Conservation (phyloP, 2,113 vertebrate species). For the Caretta caretta region DNA sequence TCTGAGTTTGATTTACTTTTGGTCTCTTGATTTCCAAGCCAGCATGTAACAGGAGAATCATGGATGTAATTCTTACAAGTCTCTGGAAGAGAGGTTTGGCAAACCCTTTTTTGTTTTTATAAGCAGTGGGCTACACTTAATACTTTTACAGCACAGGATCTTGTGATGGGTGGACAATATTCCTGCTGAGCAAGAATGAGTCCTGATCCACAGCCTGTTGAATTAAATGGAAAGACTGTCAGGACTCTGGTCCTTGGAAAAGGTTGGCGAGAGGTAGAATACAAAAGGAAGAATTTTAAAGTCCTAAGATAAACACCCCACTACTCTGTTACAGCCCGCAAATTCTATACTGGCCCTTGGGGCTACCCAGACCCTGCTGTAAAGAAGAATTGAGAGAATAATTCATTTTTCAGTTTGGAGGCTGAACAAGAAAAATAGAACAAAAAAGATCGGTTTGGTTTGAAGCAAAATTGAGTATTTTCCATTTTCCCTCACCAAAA, state of each 20-base stretch:
- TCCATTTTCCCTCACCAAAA: neutral
- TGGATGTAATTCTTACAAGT: neutral
- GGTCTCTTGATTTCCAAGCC: neutral
- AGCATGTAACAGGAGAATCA: neutral
- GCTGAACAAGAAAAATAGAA: neutral
- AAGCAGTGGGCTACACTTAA: neutral
- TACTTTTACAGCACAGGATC: neutral
- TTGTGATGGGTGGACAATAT: neutral
- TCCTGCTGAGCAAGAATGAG: neutral
- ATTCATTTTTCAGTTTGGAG: neutral
- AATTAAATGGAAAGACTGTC: neutral
- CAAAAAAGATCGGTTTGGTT: neutral
- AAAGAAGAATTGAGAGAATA: neutral
- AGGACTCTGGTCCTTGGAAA: neutral
- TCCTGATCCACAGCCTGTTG: neutral
- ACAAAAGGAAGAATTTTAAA: neutral
- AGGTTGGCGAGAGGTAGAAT: neutral
- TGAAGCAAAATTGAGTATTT: neutral
- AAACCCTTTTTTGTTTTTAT: neutral
- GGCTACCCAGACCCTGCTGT: neutral
- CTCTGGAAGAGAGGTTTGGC: neutral
- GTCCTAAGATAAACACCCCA: neutral
- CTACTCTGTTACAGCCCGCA: neutral
- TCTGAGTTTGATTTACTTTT: neutral
- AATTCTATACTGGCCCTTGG: neutral